Conservation (phyloP, 2,797 vertebrate genomes). For the Glossophaga mutica region DNA sequence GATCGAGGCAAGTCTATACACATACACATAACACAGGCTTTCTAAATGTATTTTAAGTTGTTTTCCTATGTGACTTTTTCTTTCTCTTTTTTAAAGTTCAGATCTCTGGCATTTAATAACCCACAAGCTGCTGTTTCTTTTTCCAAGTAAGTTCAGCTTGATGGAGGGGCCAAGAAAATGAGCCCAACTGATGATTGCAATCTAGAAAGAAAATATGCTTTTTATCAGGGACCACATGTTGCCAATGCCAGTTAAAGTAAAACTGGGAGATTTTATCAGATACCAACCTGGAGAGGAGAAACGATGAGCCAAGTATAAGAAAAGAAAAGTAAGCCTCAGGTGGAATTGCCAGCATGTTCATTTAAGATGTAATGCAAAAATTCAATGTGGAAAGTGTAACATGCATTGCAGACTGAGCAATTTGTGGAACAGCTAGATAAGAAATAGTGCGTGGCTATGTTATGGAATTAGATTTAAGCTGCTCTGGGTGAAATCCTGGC, state of each 20-base stretch:
- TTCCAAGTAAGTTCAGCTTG: conserved; percentile 83
- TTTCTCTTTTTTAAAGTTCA: conserved; percentile 77
- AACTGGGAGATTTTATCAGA: conserved; percentile 81
- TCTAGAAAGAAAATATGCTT: conserved; percentile 87
- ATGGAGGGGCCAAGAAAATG: conserved; percentile 86
- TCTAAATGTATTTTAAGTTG: conserved; percentile 66
- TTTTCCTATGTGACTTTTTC: conserved; percentile 57
- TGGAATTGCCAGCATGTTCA: background rate
- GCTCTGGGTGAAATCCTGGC: background rate
- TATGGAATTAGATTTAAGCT: background rate
- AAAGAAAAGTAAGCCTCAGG: background rate
- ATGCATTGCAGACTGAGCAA: background rate
- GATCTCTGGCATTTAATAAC: conserved; percentile 84
- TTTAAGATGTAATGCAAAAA: background rate
- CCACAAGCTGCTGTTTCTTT: conserved; percentile 86
- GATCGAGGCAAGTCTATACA: background rate
- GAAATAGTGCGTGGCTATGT: background rate
- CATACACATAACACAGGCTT: background rate
- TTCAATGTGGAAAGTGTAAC: background rate
- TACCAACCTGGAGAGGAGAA: conserved; percentile 74
- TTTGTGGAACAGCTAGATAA: background rate
- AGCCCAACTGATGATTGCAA: conserved; percentile 85
- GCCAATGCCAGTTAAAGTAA: conserved; percentile 84
- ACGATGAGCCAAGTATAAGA: conserved; percentile 50
- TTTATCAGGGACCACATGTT: conserved; percentile 87